These are phyloP conservation scores for Fabriciana adippe DNA, from an alignment of 2,888 invertebrate genomes.

Conservation along the genomic window DNA sequence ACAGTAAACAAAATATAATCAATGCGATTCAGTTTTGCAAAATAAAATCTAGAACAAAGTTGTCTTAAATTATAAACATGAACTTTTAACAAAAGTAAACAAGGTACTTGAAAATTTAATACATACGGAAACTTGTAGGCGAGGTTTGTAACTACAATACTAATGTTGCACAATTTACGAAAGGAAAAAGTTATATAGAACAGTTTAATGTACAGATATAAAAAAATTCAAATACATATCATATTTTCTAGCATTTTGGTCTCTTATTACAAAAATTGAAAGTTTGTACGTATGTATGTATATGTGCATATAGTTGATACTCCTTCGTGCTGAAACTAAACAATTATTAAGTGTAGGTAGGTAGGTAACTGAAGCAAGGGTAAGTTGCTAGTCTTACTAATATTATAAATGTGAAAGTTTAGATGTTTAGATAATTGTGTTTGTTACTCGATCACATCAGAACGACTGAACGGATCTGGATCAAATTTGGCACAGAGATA, in stretches of 20 bases:
- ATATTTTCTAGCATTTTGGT: background rate
- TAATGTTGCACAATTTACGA: constrained; percentile 17
- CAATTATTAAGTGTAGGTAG: no score
- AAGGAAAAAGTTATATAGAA: constrained; percentile 9
- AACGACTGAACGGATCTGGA: no score
- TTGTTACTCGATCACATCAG: no score
- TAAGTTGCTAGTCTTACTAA: no score
- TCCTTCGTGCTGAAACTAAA: no score
- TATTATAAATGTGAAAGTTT: no score
- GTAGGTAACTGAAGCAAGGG: no score
- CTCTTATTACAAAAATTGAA: background rate
- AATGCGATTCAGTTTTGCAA: background rate
- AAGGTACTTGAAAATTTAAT: constrained; percentile 17
- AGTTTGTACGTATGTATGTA: background rate
- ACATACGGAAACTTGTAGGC: constrained; percentile 11
- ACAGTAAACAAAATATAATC: background rate
- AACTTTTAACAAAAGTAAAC: constrained; percentile 24
- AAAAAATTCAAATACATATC: background rate
- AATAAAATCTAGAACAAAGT: background rate
- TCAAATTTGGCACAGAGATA: no score
- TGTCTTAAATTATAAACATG: background rate
- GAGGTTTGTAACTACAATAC: constrained; percentile 9
- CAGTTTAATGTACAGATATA: constrained; percentile 17
- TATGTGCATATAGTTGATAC: background rate
- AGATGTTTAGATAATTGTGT: no score